Conservation (phyloP, 2,888 invertebrate genomes). For the Lagria hirta region DNA sequence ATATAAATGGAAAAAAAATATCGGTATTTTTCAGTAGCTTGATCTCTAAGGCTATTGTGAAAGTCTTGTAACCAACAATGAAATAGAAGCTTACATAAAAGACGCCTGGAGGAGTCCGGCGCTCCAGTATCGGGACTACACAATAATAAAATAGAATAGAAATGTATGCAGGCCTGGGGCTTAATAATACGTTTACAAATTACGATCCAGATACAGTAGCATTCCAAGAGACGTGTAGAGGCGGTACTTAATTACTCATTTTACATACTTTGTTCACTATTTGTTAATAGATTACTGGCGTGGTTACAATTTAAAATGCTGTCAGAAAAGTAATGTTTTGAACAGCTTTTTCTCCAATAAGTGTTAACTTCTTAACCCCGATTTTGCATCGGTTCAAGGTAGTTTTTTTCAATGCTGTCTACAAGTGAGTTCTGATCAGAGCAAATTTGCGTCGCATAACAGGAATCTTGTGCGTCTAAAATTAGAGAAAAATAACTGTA, state of each 20-base stretch:
- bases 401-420: too few species aligned
- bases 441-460: too few species aligned
- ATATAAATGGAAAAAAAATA: too few species aligned
- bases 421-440: too few species aligned
- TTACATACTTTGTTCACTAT: conserved; percentile 50
- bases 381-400: too few species aligned
- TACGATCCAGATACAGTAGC: conserved; percentile 54
- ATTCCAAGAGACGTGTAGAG: conserved; percentile 51
- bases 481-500: too few species aligned
- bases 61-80: conserved; percentile 31
- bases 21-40: neutral
- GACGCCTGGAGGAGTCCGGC: conserved; percentile 21
- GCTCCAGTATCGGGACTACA: conserved; percentile 33
- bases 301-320: too few species aligned
- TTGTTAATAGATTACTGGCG: conserved; percentile 49
- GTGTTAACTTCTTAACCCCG: too few species aligned
- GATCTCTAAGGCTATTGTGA: conserved; percentile 34
- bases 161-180: conserved; percentile 51
- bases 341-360: too few species aligned
- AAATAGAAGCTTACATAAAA: conserved; percentile 22
- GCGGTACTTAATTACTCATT: conserved; percentile 54
- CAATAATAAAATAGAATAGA: conserved; percentile 47
- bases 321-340: too few species aligned
- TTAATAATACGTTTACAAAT: conserved; percentile 52
- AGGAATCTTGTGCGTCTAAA: too few species aligned